A percentile compares a stretch with the other conserved stretches of the same genome.
Evolutionary conservation across 92 coral and sea anemone genomes (phyloP).

Genomic region (Porites divaricata): DNA sequence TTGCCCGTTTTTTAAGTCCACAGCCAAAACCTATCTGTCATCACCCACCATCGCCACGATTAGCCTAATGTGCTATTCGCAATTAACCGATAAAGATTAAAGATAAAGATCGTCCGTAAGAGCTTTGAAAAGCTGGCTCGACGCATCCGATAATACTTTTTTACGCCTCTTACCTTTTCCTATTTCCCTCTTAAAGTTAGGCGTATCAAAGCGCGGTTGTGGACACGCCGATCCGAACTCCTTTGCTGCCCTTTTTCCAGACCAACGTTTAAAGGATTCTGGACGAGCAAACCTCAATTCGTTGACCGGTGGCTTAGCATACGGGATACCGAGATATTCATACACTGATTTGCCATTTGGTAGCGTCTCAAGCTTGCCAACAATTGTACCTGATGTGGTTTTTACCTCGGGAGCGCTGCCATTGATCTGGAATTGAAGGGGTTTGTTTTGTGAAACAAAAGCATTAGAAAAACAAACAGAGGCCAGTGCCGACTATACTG

Average conservation of each 20-base stretch:
- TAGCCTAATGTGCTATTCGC: too few relatives aligned
- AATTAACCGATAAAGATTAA: too few relatives aligned
- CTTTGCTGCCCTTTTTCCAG: constrained; percentile 1
- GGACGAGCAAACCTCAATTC: constrained; percentile 43
- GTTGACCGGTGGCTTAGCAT: constrained; percentile 25
- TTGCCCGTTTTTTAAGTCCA: too few relatives aligned
- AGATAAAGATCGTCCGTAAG: too few relatives aligned
- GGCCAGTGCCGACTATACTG: too few relatives aligned
- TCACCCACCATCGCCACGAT: too few relatives aligned
- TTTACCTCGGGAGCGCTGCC: background rate
- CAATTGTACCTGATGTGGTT: constrained; percentile 5
- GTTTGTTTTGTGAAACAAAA: background rate
- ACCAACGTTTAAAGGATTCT: constrained; percentile 5
- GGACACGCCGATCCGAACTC: constrained; percentile 15
- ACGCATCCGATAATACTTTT: too few relatives aligned
- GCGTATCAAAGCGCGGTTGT: background rate
- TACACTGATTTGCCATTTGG: too few relatives aligned
- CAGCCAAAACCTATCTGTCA: too few relatives aligned
- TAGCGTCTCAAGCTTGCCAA: background rate
- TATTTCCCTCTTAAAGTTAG: constrained; percentile 1
- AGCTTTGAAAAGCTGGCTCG: too few relatives aligned
- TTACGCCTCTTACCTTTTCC: constrained; percentile 2
- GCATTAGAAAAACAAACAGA: background rate
- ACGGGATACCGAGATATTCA: constrained; percentile 10
- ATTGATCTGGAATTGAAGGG: background rate